These are phyloP conservation scores for Hirtodrosophila confusa DNA, from an alignment of 2,888 invertebrate genomes.

Conservation along the genomic window DNA sequence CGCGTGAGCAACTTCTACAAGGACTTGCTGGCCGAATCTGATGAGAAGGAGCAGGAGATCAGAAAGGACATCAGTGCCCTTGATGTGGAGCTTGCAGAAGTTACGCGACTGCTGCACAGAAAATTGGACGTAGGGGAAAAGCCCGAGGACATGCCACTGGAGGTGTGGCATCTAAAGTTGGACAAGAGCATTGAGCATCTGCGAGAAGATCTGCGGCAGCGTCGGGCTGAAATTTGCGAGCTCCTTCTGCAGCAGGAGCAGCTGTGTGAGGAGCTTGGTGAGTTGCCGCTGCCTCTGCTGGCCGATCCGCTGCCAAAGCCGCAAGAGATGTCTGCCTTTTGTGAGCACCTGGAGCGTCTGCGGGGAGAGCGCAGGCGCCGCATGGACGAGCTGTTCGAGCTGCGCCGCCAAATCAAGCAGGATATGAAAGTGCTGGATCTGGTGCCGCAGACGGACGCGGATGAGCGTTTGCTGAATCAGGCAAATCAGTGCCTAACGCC, in stretches of 20 bases:
- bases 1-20: conserved; percentile 86
- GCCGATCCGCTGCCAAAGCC: conserved; percentile 86
- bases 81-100: conserved; percentile 72
- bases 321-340: conserved; percentile 86
- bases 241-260: conserved; percentile 85
- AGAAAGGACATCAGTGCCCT: conserved; percentile 85
- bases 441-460: conserved; percentile 67
- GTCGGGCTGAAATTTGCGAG: conserved; percentile 83
- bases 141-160: conserved; percentile 81
- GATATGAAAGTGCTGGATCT: conserved; percentile 83
- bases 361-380: conserved; percentile 87
- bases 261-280: conserved; percentile 82
- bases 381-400: conserved; percentile 77
- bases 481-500: conserved; percentile 86
- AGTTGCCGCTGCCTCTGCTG: conserved; percentile 72
- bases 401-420: conserved; percentile 83
- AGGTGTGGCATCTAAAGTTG: conserved; percentile 86
- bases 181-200: conserved; percentile 86
- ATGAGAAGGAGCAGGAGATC: conserved; percentile 84
- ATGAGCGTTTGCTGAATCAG: conserved; percentile 83
- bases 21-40: conserved; percentile 87
- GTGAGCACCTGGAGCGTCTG: conserved; percentile 86
- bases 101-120: conserved; percentile 78
- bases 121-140: conserved; percentile 65
- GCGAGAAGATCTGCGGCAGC: conserved; percentile 85